These are phyloP conservation scores for Cheilosia scutellata DNA, from an alignment of 2,888 invertebrate species.

Conservation along the genomic window DNA sequence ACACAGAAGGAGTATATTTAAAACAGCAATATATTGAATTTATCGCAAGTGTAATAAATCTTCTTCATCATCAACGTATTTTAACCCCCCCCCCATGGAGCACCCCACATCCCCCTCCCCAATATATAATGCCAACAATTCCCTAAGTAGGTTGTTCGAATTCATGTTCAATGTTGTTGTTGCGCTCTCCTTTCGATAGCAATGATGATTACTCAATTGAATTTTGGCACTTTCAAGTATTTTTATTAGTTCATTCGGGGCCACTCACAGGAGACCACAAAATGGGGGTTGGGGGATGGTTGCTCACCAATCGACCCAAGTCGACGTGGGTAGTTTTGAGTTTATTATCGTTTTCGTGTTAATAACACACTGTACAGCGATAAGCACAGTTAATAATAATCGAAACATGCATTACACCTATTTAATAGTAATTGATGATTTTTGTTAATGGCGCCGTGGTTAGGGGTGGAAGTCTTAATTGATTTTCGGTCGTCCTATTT, in stretches of 20 bases:
- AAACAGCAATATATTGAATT: conserved; percentile 8
- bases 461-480: not conserved
- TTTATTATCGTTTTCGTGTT: not conserved
- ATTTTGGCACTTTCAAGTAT: conserved; percentile 51
- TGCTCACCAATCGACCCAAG: not conserved
- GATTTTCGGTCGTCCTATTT: not conserved
- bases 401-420: conserved; percentile 26
- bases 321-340: not conserved
- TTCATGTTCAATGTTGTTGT: not conserved
- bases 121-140: not conserved
- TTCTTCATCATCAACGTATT: conserved; percentile 38
- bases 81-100: conserved; percentile 25
- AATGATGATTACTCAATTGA: conserved; percentile 39
- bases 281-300: not conserved
- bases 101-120: not conserved
- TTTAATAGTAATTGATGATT: conserved; percentile 39
- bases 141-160: not conserved
- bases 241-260: conserved; percentile 9
- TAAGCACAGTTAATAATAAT: conserved; percentile 24
- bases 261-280: not conserved
- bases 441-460: conserved; percentile 1
- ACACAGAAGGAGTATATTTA: not conserved
- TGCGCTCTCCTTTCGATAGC: not conserved
- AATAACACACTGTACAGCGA: not conserved
- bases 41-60: conserved; percentile 49